Evolutionary conservation across 1,140 invertebrate genomes (phyloP).

Genomic region (Drosophila arawakana): DNA sequence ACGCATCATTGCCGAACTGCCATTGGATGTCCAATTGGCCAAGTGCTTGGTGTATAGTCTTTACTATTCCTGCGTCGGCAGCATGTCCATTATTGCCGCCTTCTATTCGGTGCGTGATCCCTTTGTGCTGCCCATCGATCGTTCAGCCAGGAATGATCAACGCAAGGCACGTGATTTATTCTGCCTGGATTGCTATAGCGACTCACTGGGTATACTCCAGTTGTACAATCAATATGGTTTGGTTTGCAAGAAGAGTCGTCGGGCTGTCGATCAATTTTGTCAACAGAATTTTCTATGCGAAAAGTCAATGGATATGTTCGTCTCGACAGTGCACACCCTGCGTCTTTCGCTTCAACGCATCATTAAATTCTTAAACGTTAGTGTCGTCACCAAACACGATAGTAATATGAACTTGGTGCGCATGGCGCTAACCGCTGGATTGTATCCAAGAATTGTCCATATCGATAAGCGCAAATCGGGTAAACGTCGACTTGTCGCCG

Average conservation of each 20-base stretch:
- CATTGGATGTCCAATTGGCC: slow-evolving; percentile 86
- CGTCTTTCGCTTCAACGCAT: slow-evolving; percentile 45
- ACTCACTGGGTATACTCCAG: slow-evolving; percentile 93
- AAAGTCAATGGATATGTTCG: slow-evolving; percentile 67
- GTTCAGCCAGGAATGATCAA: slow-evolving; percentile 86
- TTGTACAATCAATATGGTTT: slow-evolving; percentile 52
- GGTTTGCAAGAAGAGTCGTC: neutral
- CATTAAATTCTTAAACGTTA: slow-evolving; percentile 11
- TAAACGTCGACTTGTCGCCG: slow-evolving; percentile 31
- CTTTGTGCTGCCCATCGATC: slow-evolving; percentile 89
- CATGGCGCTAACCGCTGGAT: slow-evolving; percentile 92
- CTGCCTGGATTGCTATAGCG: slow-evolving; percentile 89
- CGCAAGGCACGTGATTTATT: slow-evolving; percentile 86
- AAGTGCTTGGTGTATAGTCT: slow-evolving; percentile 96
- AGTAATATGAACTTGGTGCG: slow-evolving; percentile 96
- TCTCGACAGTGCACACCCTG: slow-evolving; percentile 57
- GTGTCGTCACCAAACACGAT: slow-evolving; percentile 33
- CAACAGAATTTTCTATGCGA: slow-evolving; percentile 49
- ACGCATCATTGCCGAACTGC: slow-evolving; percentile 80
- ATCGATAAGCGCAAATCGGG: slow-evolving; percentile 11
- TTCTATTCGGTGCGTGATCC: slow-evolving; percentile 94
- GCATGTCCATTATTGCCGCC: slow-evolving; percentile 96
- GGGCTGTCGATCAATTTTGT: slow-evolving; percentile 38
- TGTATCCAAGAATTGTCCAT: slow-evolving; percentile 93
- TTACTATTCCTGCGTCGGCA: slow-evolving; percentile 96